Conservation (phyloP, 2,113 vertebrate species). For the Telmatochromis sp. region DNA sequence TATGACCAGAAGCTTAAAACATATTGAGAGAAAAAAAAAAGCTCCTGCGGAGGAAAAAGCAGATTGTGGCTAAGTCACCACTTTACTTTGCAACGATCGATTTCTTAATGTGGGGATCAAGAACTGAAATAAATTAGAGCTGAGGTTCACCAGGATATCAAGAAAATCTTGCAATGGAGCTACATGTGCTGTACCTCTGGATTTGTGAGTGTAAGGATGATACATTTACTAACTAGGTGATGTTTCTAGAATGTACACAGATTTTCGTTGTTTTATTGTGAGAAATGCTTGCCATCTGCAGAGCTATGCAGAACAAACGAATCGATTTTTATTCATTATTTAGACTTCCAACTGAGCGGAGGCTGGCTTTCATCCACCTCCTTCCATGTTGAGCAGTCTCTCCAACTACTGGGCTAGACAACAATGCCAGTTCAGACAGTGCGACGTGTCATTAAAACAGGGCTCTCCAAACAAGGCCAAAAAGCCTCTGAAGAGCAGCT, state of each 20-base stretch:
- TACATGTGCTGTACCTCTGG: background rate
- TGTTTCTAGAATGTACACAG: background rate
- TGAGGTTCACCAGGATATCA: background rate
- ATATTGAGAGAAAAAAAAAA: background rate
- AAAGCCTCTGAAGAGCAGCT: background rate
- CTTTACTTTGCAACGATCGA: background rate
- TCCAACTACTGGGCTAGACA: background rate
- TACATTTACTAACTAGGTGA: background rate
- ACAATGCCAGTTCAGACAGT: background rate
- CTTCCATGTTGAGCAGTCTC: background rate
- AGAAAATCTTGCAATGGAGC: background rate
- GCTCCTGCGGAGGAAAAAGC: background rate
- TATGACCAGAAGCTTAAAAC: background rate
- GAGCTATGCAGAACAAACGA: background rate
- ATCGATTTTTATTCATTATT: background rate
- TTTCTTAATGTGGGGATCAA: background rate
- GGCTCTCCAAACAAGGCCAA: slow-evolving; percentile 7
- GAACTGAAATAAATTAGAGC: background rate
- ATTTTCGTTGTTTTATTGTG: background rate
- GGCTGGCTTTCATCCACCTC: background rate
- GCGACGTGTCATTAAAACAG: background rate
- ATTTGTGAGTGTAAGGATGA: background rate
- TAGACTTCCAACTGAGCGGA: background rate
- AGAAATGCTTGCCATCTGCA: background rate
- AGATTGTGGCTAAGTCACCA: background rate